Evolutionary conservation across 2,797 vertebrate species (phyloP), one percentile per base, ranked within the genome.

Genomic region (Acipenser ruthenus): DNA sequence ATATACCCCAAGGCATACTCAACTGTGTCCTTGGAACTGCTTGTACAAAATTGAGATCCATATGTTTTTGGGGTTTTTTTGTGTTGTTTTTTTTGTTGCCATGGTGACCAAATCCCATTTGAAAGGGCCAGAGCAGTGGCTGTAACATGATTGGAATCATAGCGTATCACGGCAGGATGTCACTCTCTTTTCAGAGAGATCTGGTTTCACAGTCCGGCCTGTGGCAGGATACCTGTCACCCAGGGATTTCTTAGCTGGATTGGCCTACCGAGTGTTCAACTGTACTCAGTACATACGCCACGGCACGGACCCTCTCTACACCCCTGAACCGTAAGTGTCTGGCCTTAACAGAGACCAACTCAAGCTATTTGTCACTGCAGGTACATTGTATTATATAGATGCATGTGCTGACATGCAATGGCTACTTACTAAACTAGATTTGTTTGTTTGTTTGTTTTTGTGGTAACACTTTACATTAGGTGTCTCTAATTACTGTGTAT

Each of bases 191-290:
- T 69, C 83, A 99, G 96, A 96, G 81, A 86, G 91, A 47, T 95
- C 96, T 50, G 96, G 96, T 6, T 99, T 99, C 81, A 92, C 90
- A 0, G 94, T 99, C 68, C 87, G 96, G 62, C 96, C 96, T 0
- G 96, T 99, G 37, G 96, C 96, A 52, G 96, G 96, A 7, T 99
- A 99, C 72, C 84, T 99, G 63, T 98, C 96, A 15, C 96, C 96
- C 0, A 83, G 96, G 63, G 96, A 99, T 72, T 99, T 99, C 77
- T 81, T 99, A 80, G 94, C 96, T 3, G 95, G 94, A 71, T 78
- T 99, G 75, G 96, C 96, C 1, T 99, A 95, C 72, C 79, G 96
- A 73, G 96, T 99, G 59, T 99, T 99, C 73, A 93, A 99, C 73
- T 99, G 96, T 66, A 99, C 96, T 8, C 96, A 99, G 75, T 99